phyloP scores from a whole-genome alignment of 2,113 vertebrate genomes.

The Tor tambroides region DNA sequence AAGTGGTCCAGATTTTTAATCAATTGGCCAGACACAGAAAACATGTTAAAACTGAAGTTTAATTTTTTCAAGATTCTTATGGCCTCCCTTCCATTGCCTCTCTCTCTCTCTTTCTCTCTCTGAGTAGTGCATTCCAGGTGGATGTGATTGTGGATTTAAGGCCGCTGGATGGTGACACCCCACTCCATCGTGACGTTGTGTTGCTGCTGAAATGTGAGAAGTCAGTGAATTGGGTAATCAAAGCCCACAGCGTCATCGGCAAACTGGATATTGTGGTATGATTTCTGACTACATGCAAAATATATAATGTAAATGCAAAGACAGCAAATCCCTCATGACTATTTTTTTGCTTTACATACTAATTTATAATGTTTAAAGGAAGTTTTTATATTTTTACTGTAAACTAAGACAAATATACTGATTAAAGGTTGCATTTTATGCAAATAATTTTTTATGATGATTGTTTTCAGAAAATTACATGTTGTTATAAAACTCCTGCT shows the following conservation, averaged over 20 bases:
- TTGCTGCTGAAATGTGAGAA: constrained; percentile 91
- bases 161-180: constrained; percentile 77
- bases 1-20: constrained; percentile 86
- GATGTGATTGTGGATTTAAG: constrained; percentile 92
- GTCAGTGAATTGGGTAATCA: constrained; percentile 96
- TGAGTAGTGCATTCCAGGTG: constrained; percentile 90
- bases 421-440: too few relatives aligned
- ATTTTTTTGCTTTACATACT: neutral
- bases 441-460: too few relatives aligned
- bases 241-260: constrained; percentile 82
- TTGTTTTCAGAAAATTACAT: too few relatives aligned
- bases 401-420: too few relatives aligned
- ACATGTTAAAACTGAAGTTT: constrained; percentile 77
- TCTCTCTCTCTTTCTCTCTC: constrained; percentile 21
- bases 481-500: neutral
- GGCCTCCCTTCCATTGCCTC: constrained; percentile 61
- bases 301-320: neutral
- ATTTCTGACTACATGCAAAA: neutral
- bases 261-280: constrained; percentile 89
- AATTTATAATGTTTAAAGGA: neutral
- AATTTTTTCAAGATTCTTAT: constrained; percentile 65
- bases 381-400: too few relatives aligned
- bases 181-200: constrained; percentile 80
- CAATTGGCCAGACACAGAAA: constrained; percentile 88
- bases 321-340: too few relatives aligned